Conservation (phyloP, 2,797 vertebrate species). For the Platalea minor region DNA sequence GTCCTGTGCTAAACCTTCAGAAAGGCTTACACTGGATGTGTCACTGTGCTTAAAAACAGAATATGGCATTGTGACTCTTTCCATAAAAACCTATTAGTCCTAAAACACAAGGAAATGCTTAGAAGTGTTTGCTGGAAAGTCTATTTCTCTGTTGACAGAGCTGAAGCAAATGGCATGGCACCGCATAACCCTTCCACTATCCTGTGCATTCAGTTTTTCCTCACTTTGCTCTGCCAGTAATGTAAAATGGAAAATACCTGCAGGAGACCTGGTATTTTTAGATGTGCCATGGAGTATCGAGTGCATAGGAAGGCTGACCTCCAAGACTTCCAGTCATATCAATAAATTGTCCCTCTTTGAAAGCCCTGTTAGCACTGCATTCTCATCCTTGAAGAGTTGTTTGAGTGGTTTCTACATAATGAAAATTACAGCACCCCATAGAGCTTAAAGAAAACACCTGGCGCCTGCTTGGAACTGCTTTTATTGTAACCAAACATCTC, state of each 20-base stretch:
- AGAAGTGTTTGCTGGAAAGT: background rate
- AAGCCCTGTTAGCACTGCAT: background rate
- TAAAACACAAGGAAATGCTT: background rate
- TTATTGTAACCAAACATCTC: background rate
- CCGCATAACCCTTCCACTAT: background rate
- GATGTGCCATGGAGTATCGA: background rate
- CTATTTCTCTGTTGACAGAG: background rate
- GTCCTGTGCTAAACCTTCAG: background rate
- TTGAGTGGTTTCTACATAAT: constrained; percentile 14
- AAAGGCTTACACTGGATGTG: background rate
- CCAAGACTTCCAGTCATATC: background rate
- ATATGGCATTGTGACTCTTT: background rate
- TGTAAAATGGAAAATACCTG: constrained; percentile 21
- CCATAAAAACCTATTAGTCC: background rate
- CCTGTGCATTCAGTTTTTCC: background rate
- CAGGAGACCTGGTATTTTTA: background rate
- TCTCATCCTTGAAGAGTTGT: background rate
- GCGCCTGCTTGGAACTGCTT: background rate
- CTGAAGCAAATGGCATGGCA: background rate
- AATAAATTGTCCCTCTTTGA: background rate
- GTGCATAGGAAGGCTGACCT: background rate
- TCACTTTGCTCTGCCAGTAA: background rate
- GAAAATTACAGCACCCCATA: background rate
- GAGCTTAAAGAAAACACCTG: background rate
- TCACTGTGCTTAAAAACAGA: background rate